Evolutionary conservation across 2,888 invertebrate species (phyloP), one percentile per base, ranked within the genome.

Genomic region (Saturnia japonica): DNA sequence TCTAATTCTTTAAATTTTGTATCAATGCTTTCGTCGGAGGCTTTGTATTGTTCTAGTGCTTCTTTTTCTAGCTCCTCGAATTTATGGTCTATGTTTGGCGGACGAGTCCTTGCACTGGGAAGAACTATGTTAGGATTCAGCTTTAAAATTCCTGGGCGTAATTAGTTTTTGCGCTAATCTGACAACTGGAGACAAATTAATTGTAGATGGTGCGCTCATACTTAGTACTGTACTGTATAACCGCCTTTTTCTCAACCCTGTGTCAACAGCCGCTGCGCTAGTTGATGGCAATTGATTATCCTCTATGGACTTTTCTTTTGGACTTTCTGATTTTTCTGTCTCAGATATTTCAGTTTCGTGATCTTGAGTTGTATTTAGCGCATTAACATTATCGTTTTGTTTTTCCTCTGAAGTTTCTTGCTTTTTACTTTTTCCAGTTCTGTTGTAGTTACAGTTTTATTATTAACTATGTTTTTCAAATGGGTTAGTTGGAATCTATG

Each of bases 1-100:
- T 96, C 96, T 72, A 96, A 85, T 74, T 96, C 96, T 70, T 94
- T 92, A 81, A 95, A 95, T 76, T 95, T 95, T 12, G 94, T 95
- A 76, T 95, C 95, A 80, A 94, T 95, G 75, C 94, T 94, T 77
- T 94, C 94, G 74, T 94, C 93, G 9, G 93, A 94, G n/a, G 94
- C 94, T 80, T 95, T 95, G 76, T 95, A 95, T 76, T 95, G 95
- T 79, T 95, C 95, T 69, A 95, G 79, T 1, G 95, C 95, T 81
- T 95, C 94, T 73, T 94, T 93, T 80, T 95, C 95, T 67, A 95
- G 81, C 77, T 95, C 95, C 71, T 95, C 95, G 72, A 93, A 92
- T 77, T 93, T 92, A 72, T 87, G 86, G 70, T 92, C 91, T 28
- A 89, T 88, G 68, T 82, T 88, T 2, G 88, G 86, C 22, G 88